Conservation (phyloP, 2,888 invertebrate genomes). For the Steromphala cineraria region DNA sequence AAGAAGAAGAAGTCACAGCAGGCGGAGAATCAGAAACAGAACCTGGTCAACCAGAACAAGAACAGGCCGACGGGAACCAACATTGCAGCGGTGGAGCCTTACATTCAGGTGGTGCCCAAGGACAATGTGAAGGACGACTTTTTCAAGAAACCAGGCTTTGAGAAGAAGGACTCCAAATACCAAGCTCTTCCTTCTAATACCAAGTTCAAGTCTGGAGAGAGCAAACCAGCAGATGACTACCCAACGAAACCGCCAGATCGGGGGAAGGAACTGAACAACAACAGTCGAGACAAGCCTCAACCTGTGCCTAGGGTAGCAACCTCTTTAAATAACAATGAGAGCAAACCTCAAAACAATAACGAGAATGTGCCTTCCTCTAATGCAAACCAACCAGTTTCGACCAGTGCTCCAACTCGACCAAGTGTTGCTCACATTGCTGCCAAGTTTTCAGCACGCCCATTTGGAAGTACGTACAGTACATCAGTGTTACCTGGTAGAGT, state of each 20-base stretch:
- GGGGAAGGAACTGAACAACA: conserved; percentile 28
- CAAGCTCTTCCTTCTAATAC: conserved; percentile 93
- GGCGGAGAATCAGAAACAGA: conserved; percentile 45
- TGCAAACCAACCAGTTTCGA: neutral
- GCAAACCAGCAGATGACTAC: neutral
- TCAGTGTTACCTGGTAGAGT: conserved; percentile 45
- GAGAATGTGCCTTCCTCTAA: neutral
- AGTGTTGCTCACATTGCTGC: conserved; percentile 35
- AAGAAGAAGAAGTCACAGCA: conserved; percentile 90
- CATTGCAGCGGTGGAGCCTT: conserved; percentile 76
- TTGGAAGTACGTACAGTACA: conserved; percentile 63
- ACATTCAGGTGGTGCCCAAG: conserved; percentile 65
- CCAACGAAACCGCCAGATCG: neutral
- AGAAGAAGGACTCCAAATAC: conserved; percentile 92
- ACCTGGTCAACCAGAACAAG: conserved; percentile 16
- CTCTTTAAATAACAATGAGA: neutral
- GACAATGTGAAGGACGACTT: conserved; percentile 40
- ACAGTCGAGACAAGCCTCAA: neutral
- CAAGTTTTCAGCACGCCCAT: conserved; percentile 56
- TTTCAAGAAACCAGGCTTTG: conserved; percentile 78
- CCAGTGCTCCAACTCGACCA: neutral
- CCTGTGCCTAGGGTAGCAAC: neutral
- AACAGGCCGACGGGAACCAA: conserved; percentile 49
- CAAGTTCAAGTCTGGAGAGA: conserved; percentile 79
- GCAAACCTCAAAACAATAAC: neutral